Evolutionary conservation across 2,888 invertebrate species (phyloP).

Genomic region (Globia sparganii): DNA sequence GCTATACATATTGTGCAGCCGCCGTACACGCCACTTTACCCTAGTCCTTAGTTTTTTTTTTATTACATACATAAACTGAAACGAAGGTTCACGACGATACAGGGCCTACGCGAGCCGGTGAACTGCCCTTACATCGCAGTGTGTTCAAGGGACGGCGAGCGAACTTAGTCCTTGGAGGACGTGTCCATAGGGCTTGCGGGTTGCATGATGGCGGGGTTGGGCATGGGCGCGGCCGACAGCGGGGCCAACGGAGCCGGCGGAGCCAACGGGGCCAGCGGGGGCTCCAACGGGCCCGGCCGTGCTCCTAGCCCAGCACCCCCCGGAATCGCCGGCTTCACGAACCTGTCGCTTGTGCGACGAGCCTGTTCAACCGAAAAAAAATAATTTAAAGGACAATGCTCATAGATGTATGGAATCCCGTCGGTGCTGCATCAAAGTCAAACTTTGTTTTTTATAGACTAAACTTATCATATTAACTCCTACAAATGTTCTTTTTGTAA

Average conservation of each 20-base stretch:
- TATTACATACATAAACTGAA: slow-evolving; percentile 40
- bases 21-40: slow-evolving; percentile 15
- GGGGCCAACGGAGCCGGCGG: slow-evolving; percentile 69
- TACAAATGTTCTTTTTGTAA: too few relatives aligned
- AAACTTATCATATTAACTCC: too few relatives aligned
- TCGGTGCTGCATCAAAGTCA: too few relatives aligned
- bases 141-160: slow-evolving; percentile 31
- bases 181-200: slow-evolving; percentile 95
- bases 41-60: slow-evolving; percentile 22
- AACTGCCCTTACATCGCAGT: slow-evolving; percentile 32
- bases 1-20: slow-evolving; percentile 40
- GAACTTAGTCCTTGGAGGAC: slow-evolving; percentile 90
- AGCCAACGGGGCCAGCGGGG: slow-evolving; percentile 34
- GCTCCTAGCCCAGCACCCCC: slow-evolving; percentile 82
- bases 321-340: slow-evolving; percentile 96
- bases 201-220: slow-evolving; percentile 81
- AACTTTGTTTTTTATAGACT: too few relatives aligned
- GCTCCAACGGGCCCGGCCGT: slow-evolving; percentile 91
- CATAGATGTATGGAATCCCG: too few relatives aligned
- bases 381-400: too few relatives aligned
- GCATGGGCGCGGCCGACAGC: slow-evolving; percentile 53
- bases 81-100: slow-evolving; percentile 17
- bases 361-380: slow-evolving; percentile 80
- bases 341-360: slow-evolving; percentile 94
- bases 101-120: slow-evolving; percentile 12